Evolutionary conservation across 2,888 invertebrate genomes (phyloP).

Genomic region (Lamellibrachia satsuma): DNA sequence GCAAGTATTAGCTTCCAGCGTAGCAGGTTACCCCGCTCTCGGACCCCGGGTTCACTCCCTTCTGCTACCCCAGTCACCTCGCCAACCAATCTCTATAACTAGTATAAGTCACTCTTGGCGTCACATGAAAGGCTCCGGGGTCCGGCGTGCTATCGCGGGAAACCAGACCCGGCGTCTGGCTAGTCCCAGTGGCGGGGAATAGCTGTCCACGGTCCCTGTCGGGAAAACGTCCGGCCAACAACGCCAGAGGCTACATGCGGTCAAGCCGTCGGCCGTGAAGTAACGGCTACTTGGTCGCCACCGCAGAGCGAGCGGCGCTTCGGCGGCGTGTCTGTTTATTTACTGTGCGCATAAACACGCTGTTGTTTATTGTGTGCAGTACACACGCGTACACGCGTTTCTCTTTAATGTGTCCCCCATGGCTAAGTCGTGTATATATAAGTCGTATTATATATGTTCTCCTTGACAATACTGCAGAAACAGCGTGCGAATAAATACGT

Average conservation of each 20-base stretch:
- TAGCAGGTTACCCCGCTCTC: background rate
- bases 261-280: background rate
- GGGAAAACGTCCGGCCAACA: background rate
- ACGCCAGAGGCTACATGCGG: background rate
- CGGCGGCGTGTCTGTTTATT: background rate
- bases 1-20: background rate
- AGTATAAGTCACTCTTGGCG: background rate
- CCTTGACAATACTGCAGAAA: slow-evolving; percentile 11
- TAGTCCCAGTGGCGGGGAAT: background rate
- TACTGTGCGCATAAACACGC: background rate
- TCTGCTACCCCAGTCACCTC: background rate
- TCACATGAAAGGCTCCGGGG: background rate
- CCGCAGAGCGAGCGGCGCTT: background rate
- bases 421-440: background rate
- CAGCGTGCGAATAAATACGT: background rate
- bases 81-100: background rate
- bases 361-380: slow-evolving; percentile 6
- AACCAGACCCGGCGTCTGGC: background rate
- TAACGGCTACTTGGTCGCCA: slow-evolving; percentile 12
- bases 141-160: background rate
- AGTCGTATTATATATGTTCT: background rate
- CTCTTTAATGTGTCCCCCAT: background rate
- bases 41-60: background rate
- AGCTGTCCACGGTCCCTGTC: background rate
- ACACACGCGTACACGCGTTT: slow-evolving; percentile 17